Evolutionary conservation across 2,888 invertebrate genomes (phyloP).

Genomic region (Caenorhabditis sp.): DNA sequence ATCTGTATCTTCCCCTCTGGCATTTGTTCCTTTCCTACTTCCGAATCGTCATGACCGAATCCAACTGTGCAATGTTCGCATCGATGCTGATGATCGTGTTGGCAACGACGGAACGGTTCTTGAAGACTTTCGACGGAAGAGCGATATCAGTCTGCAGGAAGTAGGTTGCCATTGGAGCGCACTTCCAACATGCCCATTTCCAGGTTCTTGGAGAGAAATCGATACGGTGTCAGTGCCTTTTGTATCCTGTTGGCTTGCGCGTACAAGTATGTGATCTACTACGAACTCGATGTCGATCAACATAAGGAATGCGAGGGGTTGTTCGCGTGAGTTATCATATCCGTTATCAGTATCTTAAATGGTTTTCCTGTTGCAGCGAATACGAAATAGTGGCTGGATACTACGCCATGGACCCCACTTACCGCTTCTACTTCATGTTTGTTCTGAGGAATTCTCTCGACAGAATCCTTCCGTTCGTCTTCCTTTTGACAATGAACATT

Average conservation of each 20-base stretch:
- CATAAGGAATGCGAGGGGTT: slow-evolving; percentile 70
- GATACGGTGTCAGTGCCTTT: slow-evolving; percentile 73
- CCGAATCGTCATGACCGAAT: slow-evolving; percentile 70
- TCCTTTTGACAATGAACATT: slow-evolving; percentile 80
- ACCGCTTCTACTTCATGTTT: slow-evolving; percentile 82
- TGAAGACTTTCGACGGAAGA: slow-evolving; percentile 76
- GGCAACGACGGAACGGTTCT: slow-evolving; percentile 80
- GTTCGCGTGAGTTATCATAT: slow-evolving; percentile 45
- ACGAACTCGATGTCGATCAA: slow-evolving; percentile 75
- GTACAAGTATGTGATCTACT: slow-evolving; percentile 81
- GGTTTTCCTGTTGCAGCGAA: slow-evolving; percentile 56
- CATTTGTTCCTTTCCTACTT: slow-evolving; percentile 78
- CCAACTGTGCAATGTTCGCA: slow-evolving; percentile 79
- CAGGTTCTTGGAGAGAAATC: slow-evolving; percentile 78
- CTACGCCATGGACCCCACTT: slow-evolving; percentile 52
- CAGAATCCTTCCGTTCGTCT: slow-evolving; percentile 79
- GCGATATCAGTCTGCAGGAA: slow-evolving; percentile 66
- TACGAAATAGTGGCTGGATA: slow-evolving; percentile 70
- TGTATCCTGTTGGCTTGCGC: slow-evolving; percentile 76
- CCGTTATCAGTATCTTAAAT: not conserved
- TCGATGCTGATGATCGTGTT: slow-evolving; percentile 81
- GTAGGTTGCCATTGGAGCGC: slow-evolving; percentile 32
- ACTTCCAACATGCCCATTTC: slow-evolving; percentile 5
- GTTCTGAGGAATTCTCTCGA: slow-evolving; percentile 78
- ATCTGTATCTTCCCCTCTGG: slow-evolving; percentile 76